Evolutionary conservation across 37 sponge, comb jelly and placozoan species (phyloP).

Genomic region (Halichondria panicea): DNA sequence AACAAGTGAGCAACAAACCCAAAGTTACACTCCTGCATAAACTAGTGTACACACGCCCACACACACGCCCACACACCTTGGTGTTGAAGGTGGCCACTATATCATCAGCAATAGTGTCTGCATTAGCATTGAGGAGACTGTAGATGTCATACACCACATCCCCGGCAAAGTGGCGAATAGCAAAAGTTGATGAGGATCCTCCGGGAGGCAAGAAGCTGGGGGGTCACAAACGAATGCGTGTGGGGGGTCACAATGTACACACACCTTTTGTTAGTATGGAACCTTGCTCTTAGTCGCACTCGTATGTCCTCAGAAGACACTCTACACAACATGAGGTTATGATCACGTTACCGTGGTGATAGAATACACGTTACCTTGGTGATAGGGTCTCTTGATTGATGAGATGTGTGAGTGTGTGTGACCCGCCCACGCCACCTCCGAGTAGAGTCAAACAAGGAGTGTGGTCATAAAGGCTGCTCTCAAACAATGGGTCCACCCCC

Average conservation of each 20-base stretch:
- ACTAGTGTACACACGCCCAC: background rate
- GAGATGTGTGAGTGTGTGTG: slow-evolving; percentile 5
- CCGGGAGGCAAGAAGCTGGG: slow-evolving; percentile 41
- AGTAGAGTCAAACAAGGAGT: slow-evolving; percentile 73
- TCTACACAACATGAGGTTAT: background rate
- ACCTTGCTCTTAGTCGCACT: slow-evolving; percentile 52
- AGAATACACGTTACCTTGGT: slow-evolving; percentile 39
- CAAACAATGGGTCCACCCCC: slow-evolving; percentile 69
- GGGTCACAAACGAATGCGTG: background rate
- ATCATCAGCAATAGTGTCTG: slow-evolving; percentile 86
- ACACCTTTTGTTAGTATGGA: slow-evolving; percentile 34
- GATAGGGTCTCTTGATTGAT: slow-evolving; percentile 80
- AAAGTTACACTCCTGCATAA: slow-evolving; percentile 81
- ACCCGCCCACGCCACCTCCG: slow-evolving; percentile 45
- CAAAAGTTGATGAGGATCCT: slow-evolving; percentile 68
- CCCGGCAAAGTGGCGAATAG: slow-evolving; percentile 58
- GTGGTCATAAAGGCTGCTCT: slow-evolving; percentile 58
- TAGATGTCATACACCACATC: slow-evolving; percentile 76
- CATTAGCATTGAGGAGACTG: slow-evolving; percentile 78
- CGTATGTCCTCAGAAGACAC: slow-evolving; percentile 77
- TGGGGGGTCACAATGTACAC: background rate
- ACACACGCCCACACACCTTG: slow-evolving; percentile 39
- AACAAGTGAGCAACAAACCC: slow-evolving; percentile 86
- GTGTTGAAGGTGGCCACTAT: slow-evolving; percentile 71
- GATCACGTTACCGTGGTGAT: slow-evolving; percentile 5